Evolutionary conservation across 2,888 invertebrate species (phyloP), one percentile per base, ranked within the genome.

Genomic region (Entomobrya proxima): DNA sequence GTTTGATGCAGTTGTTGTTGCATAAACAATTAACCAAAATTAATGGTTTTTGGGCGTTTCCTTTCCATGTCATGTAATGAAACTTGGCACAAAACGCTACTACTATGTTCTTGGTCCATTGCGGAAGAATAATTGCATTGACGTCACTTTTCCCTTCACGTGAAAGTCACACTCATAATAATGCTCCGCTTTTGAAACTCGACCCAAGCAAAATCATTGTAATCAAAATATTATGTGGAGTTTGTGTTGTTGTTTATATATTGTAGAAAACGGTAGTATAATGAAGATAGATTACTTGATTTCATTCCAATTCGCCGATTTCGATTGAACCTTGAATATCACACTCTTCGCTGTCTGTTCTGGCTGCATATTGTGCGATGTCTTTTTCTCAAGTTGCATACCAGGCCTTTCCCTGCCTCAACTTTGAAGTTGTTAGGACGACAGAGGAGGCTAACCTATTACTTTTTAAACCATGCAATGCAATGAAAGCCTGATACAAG

Each of bases 81-180:
- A 44, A 44, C 13, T 44, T 44, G 44, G 44, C 44, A 44, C n/a
- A n/a, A n/a, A n/a, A 3, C n/a, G 44, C 9, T 7, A n/a, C n/a
- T n/a, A 44, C 44, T 44, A 15, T 9, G 11, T 44, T 44, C 44
- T 44, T 44, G 44, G 15, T 5, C 13, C 64, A 64, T 64, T 64
- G 32, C 64, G 21, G n/a, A 35, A 64, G 5, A 35, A 1, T 64
- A 61, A 61, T 61, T 61, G 61, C 13, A 32, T 61, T 61, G 61
- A 61, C 61, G 61, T 61, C 61, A 58, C 15, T 61, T 61, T n/a
- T 35, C 35, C 37, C n/a, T 61, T 30, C 32, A 32, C 58, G 13
- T 52, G 52, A 55, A 24, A 24, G 47, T 47, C 47, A 47, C 47
- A 47, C 15, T 47, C 47, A 47, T n/a, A 32, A 13, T n/a, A 1